These are phyloP conservation scores for Piprites chloris DNA, from an alignment of 2,113 vertebrate genomes.

Conservation along the genomic window DNA sequence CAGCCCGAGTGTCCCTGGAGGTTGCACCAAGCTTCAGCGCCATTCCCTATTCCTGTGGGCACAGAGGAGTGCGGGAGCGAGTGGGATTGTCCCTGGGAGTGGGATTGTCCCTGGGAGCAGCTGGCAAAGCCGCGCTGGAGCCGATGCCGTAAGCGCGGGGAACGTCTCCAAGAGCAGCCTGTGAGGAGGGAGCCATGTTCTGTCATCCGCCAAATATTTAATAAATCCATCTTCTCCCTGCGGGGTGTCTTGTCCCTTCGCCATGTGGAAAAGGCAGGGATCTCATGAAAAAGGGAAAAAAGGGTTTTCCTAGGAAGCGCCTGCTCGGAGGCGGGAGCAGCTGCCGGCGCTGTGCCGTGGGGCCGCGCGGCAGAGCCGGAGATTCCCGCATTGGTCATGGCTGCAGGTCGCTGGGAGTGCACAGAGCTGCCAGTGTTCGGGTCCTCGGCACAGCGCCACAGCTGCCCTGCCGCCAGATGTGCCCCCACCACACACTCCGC, in stretches of 20 bases:
- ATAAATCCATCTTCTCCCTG: slow-evolving; percentile 4
- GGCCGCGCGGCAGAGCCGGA: background rate
- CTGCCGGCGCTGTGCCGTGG: background rate
- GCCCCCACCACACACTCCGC: background rate
- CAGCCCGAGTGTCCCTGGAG: background rate
- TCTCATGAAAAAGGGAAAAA: rapidly evolving
- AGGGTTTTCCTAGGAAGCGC: background rate
- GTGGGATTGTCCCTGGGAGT: background rate
- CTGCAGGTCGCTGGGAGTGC: background rate
- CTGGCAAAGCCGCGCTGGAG: background rate
- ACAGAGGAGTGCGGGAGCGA: background rate
- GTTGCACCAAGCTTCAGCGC: background rate
- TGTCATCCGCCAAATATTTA: slow-evolving; percentile 43
- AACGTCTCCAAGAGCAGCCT: background rate
- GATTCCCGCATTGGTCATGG: slow-evolving; percentile 32
- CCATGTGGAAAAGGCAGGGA: background rate
- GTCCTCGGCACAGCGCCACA: background rate
- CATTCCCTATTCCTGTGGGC: background rate
- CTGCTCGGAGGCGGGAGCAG: background rate
- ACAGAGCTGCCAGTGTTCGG: slow-evolving; percentile 18
- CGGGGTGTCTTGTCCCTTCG: background rate
- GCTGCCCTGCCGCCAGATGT: background rate
- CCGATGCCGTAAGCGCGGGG: background rate
- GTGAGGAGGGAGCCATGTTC: slow-evolving; percentile 31
- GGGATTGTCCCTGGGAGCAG: background rate